These are phyloP conservation scores for Coilia nasus DNA, from an alignment of 2,797 vertebrate species.

Conservation along the genomic window DNA sequence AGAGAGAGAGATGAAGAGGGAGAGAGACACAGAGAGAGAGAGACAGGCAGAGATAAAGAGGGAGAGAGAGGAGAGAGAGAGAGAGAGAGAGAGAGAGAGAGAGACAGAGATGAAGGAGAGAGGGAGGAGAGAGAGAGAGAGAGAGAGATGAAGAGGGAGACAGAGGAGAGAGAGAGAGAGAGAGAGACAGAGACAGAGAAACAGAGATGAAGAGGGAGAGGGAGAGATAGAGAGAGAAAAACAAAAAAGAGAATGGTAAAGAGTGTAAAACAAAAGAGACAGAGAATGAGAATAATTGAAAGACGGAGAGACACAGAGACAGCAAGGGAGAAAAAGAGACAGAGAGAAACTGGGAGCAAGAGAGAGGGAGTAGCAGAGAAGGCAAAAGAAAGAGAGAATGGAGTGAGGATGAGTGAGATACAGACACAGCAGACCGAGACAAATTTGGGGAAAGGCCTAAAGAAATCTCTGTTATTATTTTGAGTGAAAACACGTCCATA, in stretches of 20 bases:
- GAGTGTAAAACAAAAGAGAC: too few species aligned
- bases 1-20: too few species aligned
- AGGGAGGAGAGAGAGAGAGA: too few species aligned
- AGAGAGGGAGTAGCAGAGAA: not conserved
- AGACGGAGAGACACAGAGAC: not conserved
- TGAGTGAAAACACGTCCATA: slow-evolving; percentile 55
- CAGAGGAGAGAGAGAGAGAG: not conserved
- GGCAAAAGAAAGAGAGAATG: not conserved
- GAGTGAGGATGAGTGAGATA: not conserved
- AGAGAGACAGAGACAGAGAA: not conserved
- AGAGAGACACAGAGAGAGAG: not conserved
- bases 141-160: too few species aligned
- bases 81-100: slow-evolving; percentile 16
- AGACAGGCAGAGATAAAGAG: too few species aligned
- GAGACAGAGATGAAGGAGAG: not conserved
- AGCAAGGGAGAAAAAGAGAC: too few species aligned
- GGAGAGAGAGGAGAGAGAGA: not conserved
- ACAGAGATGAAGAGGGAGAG: slow-evolving; percentile 12
- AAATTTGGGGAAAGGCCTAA: slow-evolving; percentile 42
- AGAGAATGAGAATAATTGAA: not conserved
- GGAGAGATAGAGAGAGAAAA: not conserved
- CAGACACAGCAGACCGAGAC: slow-evolving; percentile 12
- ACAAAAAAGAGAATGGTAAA: not conserved
- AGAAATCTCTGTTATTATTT: slow-evolving; percentile 56
- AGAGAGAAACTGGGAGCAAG: too few species aligned